Evolutionary conservation across 37 sponge, comb jelly and placozoan species (phyloP).

Genomic region (Hexactinellida sp.): DNA sequence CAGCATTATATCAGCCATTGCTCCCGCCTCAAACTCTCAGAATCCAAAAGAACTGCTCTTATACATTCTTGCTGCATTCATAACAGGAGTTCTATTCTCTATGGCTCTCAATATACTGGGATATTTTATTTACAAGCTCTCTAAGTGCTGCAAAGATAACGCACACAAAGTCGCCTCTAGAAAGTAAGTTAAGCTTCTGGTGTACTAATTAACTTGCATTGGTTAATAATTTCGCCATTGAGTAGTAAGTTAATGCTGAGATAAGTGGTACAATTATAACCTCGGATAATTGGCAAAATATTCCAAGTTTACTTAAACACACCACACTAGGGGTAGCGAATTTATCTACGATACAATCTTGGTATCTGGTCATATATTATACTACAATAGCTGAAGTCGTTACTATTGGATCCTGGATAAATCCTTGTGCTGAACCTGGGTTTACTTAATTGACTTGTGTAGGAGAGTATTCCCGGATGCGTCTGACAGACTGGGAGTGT

Average conservation of each 20-base stretch:
- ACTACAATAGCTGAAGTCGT: too few species aligned
- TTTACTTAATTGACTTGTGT: not conserved
- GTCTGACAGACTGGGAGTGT: not conserved
- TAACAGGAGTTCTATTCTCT: not conserved
- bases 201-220: too few species aligned
- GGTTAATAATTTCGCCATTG: too few species aligned
- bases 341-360: too few species aligned
- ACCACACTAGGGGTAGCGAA: too few species aligned
- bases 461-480: not conserved
- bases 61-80: not conserved
- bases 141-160: not conserved
- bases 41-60: not conserved
- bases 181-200: conserved; percentile 14
- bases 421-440: too few species aligned
- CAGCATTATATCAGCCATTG: not conserved
- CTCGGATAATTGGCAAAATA: too few species aligned
- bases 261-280: too few species aligned
- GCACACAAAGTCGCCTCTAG: not conserved
- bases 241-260: too few species aligned
- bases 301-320: too few species aligned
- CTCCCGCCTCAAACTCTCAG: not conserved
- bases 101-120: not conserved
- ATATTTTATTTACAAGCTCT: not conserved
- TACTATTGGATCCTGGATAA: too few species aligned
- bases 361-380: too few species aligned